A percentile compares a stretch with the other conserved stretches of the same genome.
These are phyloP conservation scores for Otus sunia DNA, from an alignment of 2,113 vertebrate species.

Conservation along the genomic window DNA sequence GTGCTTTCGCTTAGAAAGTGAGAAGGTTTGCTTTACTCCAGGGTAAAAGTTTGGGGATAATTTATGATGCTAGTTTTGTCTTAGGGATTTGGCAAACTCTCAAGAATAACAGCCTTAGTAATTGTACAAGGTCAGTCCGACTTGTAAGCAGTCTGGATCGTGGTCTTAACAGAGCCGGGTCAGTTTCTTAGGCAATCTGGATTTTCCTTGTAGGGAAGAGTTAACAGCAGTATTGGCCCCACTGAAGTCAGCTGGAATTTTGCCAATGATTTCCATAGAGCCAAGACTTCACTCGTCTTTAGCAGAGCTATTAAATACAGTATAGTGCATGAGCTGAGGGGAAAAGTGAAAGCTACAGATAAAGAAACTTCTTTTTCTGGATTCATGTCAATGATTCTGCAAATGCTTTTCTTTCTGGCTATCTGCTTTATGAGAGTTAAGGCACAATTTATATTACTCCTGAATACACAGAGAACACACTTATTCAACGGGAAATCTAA, in stretches of 20 bases:
- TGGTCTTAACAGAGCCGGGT: background rate
- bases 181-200: background rate
- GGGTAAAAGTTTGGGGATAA: background rate
- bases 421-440: background rate
- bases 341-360: background rate
- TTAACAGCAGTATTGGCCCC: constrained; percentile 13
- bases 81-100: constrained; percentile 18
- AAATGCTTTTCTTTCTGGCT: background rate
- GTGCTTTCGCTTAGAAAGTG: background rate
- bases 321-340: background rate
- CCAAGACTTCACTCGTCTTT: background rate
- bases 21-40: background rate
- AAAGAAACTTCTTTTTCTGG: background rate
- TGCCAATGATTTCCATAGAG: background rate
- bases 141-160: background rate
- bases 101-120: constrained; percentile 19
- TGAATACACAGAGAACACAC: background rate
- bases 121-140: background rate
- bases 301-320: constrained; percentile 3
- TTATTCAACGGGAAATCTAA: background rate
- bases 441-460: background rate
- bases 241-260: constrained; percentile 15
- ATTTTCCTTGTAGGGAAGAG: constrained; percentile 26
- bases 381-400: background rate
- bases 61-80: constrained; percentile 29